Evolutionary conservation across 2,113 vertebrate species (phyloP), one percentile per base, ranked within the genome.

Genomic region (Caracal caracal): DNA sequence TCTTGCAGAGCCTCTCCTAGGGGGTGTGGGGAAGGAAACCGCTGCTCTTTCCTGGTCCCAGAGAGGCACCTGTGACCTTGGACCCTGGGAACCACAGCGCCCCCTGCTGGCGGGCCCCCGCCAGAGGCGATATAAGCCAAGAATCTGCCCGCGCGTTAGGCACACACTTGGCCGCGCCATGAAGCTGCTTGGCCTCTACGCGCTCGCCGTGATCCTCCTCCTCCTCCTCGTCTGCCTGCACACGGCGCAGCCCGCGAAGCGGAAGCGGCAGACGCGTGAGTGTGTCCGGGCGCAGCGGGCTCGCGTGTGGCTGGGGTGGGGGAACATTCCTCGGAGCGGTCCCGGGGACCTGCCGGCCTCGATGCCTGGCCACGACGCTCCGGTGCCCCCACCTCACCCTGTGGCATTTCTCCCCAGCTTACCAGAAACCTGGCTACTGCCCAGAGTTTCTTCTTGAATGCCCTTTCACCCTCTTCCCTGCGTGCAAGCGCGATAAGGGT

Each of bases 201-300:
- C 68, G 1, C 71, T 95, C n/a, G 0, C 70, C 0, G 20, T 28
- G 65, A 4, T 37, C 1, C 0, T 88, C 53, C 61, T 95, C 63
- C 19, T 88, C 53, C 68, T 95, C 49, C 17, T 95, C 40, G 71
- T 98, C 35, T 37, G 88, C n/a, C 26, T 88, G 51, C 68, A 2
- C 56, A 0, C 10, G 33, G 87, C 63, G 4, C 96, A 90, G 84
- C 56, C 95, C 3, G 37, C 11, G 24, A 0, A 0, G 66, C 1
- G 0, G 66, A 33, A 40, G 26, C 71, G 13, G 71, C 73, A 4
- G 40, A 47, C 0, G 4, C 3, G 28, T 49, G 8, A 0, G 51
- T 65, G 84, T 71, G 7, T 15, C 73, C 40, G 56, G 59, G 22
- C 10, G 13, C 0, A 51, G 66, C 1, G 63, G 43, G n/a, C 40